Percentiles rank a stretch among this genome's conserved stretches.
These are phyloP conservation scores for Sinocyclocheilus anshuiensis DNA, from an alignment of 2,113 vertebrate species.

Conservation along the genomic window DNA sequence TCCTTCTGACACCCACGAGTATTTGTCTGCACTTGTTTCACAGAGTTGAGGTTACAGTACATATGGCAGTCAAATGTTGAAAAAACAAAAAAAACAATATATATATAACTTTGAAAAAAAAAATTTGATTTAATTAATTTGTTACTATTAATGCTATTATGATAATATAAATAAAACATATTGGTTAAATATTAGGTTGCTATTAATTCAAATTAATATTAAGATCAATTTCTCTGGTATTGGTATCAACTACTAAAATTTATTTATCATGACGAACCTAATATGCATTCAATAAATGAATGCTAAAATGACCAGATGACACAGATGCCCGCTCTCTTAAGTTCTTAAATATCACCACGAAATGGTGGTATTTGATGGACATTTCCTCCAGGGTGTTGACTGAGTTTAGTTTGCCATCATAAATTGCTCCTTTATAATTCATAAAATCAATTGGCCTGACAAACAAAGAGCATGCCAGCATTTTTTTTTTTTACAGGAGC, in stretches of 20 bases:
- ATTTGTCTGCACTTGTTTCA: background rate
- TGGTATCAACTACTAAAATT: background rate
- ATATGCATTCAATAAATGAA: background rate
- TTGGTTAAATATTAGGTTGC: background rate
- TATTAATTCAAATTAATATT: background rate
- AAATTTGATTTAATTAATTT: no score
- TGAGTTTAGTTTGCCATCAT: conserved; percentile 18
- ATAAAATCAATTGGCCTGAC: conserved; percentile 33
- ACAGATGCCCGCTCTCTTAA: background rate
- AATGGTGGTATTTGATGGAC: background rate
- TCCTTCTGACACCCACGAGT: background rate
- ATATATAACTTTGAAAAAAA: background rate
- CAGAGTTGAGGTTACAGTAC: no score
- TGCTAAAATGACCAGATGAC: background rate
- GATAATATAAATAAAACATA: background rate
- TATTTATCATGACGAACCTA: background rate
- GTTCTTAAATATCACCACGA: background rate
- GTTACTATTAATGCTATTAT: no score
- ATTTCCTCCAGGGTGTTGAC: background rate
- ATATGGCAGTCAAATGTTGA: background rate
- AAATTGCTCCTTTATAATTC: conserved; percentile 39
- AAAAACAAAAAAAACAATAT: background rate
- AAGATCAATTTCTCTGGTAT: background rate
- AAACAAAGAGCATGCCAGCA: conserved; percentile 6
- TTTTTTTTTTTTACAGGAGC: background rate